Evolutionary conservation across 2,797 vertebrate species (phyloP), one percentile per base, ranked within the genome.

Genomic region (Enteromius paludinosus): DNA sequence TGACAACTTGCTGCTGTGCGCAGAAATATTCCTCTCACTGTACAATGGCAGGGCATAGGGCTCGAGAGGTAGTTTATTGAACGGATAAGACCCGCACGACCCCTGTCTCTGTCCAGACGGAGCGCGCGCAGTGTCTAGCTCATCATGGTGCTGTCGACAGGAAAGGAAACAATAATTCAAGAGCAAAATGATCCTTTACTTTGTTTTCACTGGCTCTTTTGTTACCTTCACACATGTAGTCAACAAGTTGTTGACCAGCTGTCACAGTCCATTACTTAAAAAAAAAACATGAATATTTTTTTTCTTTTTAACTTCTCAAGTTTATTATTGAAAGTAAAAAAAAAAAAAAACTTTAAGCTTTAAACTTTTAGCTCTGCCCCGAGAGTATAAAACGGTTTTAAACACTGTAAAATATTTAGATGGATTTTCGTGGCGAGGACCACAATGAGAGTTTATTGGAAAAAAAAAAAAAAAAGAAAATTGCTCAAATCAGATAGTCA

Each of bases 181-280:
- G 38, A 86, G 72, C 78, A 89, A 87, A 87, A 86, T 79, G 14
- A 90, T 93, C 93, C 85, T 93, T 91, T 88, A 88, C 66, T 71
- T 38, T 81, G 12, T 61, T 59, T 71, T 84, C 43, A 65, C 9
- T 18, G 49, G 23, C 28, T 33, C 20, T 61, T 72, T 56, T 81
- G 54, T 69, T 59, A 47, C 28, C 30, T 47, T 28, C 1, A 5
- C 47, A 28, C 54, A 64, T 56, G 43, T 2, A 11, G 5, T 41
- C 68, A 25, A 30, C 59, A 73, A 20, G 30, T 75, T 68, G 12
- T 12, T 54, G n/a, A 61, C 15, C 54, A 70, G 20, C 38, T 59
- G 25, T 23, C 74, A 61, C 28, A 3, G 38, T 45, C 54, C 25
- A 4, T 49, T 49, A n/a, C 43, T 69, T 30, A 7, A 33, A 70